Evolutionary conservation across 2,888 invertebrate species (phyloP).

Genomic region (Drosophila incognita): DNA sequence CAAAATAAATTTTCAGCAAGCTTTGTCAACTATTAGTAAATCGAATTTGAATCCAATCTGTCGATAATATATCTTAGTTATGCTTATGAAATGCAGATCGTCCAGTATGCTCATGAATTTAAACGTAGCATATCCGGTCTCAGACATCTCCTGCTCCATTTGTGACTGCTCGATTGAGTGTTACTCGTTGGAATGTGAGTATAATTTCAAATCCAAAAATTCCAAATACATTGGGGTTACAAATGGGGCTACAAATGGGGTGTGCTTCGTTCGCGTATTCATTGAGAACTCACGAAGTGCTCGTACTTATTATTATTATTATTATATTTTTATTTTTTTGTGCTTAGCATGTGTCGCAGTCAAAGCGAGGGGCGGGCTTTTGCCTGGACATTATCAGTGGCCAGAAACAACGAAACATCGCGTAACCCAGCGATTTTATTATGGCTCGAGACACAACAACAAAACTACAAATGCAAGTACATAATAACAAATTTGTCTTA

Average conservation of each 20-base stretch:
- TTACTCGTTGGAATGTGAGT: constrained; percentile 32
- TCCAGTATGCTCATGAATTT: background rate
- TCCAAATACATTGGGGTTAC: background rate
- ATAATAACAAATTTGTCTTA: constrained; percentile 16
- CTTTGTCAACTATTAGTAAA: background rate
- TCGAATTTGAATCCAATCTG: background rate
- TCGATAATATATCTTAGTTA: background rate
- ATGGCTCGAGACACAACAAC: constrained; percentile 34
- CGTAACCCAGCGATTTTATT: constrained; percentile 73
- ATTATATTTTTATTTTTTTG: background rate
- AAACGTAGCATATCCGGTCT: background rate
- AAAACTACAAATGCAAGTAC: constrained; percentile 12
- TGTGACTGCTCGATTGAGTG: constrained; percentile 10
- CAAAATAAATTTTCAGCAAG: background rate
- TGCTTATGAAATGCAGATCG: background rate
- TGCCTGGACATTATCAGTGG: constrained; percentile 33
- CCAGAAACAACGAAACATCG: constrained; percentile 55
- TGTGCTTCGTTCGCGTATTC: constrained; percentile 30
- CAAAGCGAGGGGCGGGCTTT: constrained; percentile 13
- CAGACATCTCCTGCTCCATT: background rate
- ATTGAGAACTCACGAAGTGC: constrained; percentile 49
- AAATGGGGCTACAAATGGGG: constrained; percentile 32
- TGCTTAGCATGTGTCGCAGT: constrained; percentile 13
- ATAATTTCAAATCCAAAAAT: constrained; percentile 3
- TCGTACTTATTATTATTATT: constrained; percentile 15